Evolutionary conservation across 2,113 vertebrate species (phyloP).

Genomic region (Rhinichthys klamathensis): DNA sequence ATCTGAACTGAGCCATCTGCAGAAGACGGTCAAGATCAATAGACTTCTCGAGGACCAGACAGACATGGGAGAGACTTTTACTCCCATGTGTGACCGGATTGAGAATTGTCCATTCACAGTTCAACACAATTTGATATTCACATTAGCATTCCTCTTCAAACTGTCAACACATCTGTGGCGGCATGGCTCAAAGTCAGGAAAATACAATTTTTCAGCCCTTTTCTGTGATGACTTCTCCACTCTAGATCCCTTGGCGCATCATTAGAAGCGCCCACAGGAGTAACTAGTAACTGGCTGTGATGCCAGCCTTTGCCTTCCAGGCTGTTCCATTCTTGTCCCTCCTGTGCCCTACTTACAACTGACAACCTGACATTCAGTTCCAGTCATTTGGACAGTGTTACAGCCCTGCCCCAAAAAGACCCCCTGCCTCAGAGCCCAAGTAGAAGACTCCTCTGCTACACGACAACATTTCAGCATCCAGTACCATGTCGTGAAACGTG

Average conservation of each 20-base stretch:
- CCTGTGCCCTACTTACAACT: background rate
- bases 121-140: conserved; percentile 26
- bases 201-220: background rate
- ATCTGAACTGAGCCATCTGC: conserved; percentile 87
- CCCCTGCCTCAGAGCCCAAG: background rate
- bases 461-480: background rate
- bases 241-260: conserved; percentile 1
- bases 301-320: background rate
- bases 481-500: conserved; percentile 20
- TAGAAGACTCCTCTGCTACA: conserved; percentile 10
- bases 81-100: background rate
- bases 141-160: background rate
- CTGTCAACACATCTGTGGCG: background rate
- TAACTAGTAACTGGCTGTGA: background rate
- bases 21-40: conserved; percentile 9
- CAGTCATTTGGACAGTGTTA: background rate
- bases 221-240: conserved; percentile 14
- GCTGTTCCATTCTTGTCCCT: background rate
- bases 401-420: background rate
- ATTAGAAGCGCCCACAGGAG: background rate
- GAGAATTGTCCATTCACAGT: conserved; percentile 19
- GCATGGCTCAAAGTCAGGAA: background rate
- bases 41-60: conserved; percentile 12
- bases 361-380: conserved; percentile 10
- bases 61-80: conserved; percentile 1